These are phyloP conservation scores for Heliconius ethilla DNA, from an alignment of 2,888 invertebrate species.

Conservation along the genomic window DNA sequence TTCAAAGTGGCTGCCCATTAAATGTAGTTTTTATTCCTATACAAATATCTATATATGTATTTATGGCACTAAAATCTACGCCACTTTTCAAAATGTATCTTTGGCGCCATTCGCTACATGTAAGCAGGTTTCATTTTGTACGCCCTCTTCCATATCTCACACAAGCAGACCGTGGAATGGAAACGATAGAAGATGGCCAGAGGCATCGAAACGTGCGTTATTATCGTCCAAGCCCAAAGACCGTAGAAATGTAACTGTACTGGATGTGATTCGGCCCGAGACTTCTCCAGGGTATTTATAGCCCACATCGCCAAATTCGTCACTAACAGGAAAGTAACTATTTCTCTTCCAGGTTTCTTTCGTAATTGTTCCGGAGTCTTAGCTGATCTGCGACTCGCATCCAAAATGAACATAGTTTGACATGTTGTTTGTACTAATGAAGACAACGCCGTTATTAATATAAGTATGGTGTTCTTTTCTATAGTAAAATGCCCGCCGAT, in stretches of 20 bases:
- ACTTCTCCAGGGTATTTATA: constrained; percentile 95
- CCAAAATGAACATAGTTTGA: constrained; percentile 95
- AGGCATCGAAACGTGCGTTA: constrained; percentile 96
- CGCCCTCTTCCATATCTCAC: constrained; percentile 97
- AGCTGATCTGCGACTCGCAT: constrained; percentile 92
- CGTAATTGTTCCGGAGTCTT: constrained; percentile 90
- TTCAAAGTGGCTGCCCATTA: constrained; percentile 28
- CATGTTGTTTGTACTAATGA: constrained; percentile 94
- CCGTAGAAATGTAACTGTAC: constrained; percentile 96
- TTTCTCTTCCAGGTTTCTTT: constrained; percentile 95
- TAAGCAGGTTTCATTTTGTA: constrained; percentile 95
- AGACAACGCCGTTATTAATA: constrained; percentile 91
- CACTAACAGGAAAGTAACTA: constrained; percentile 94
- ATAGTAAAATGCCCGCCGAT: constrained; percentile 95
- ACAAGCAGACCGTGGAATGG: constrained; percentile 96
- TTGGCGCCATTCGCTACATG: constrained; percentile 84
- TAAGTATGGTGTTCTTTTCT: constrained; percentile 89
- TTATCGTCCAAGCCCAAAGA: constrained; percentile 97
- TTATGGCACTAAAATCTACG: constrained; percentile 75
- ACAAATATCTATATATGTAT: constrained; percentile 59
- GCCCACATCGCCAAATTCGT: constrained; percentile 97
- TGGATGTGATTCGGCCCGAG: constrained; percentile 94
- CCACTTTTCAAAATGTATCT: constrained; percentile 59
- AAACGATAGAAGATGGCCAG: constrained; percentile 96
- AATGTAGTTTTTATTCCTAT: constrained; percentile 34